Percentiles rank a stretch among this genome's conserved stretches.
Evolutionary conservation across 2,113 vertebrate species (phyloP).

Genomic region (Chloropsis cyanopogon): DNA sequence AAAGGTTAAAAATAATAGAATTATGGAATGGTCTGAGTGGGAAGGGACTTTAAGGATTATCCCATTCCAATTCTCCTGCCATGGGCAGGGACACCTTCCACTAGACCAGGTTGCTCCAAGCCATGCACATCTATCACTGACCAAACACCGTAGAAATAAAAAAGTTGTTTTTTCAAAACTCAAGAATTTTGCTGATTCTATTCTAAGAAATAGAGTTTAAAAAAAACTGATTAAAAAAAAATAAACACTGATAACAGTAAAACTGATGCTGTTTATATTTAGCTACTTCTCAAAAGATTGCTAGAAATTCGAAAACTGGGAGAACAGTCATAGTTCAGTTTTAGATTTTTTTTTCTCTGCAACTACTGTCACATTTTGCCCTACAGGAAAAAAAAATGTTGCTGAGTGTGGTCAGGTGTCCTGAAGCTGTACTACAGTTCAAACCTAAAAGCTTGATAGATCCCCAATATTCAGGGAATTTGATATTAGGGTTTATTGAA

Average conservation of each 20-base stretch:
- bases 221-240: neutral
- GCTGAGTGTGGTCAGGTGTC: neutral
- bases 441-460: neutral
- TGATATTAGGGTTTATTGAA: slow-evolving; percentile 18
- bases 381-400: neutral
- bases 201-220: neutral
- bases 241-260: neutral
- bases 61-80: neutral
- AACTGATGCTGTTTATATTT: neutral
- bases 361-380: neutral
- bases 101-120: neutral
- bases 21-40: neutral
- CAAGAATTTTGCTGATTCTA: neutral
- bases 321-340: neutral
- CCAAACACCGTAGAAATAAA: neutral
- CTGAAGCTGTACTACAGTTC: neutral
- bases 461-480: neutral
- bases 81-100: neutral
- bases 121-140: neutral
- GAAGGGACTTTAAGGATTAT: neutral
- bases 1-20: neutral
- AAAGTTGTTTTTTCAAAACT: neutral
- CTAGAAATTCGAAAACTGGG: neutral
- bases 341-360: neutral
- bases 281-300: neutral